phyloP scores from a whole-genome alignment of 2,113 vertebrate species.

The Salvelinus namaycush region DNA sequence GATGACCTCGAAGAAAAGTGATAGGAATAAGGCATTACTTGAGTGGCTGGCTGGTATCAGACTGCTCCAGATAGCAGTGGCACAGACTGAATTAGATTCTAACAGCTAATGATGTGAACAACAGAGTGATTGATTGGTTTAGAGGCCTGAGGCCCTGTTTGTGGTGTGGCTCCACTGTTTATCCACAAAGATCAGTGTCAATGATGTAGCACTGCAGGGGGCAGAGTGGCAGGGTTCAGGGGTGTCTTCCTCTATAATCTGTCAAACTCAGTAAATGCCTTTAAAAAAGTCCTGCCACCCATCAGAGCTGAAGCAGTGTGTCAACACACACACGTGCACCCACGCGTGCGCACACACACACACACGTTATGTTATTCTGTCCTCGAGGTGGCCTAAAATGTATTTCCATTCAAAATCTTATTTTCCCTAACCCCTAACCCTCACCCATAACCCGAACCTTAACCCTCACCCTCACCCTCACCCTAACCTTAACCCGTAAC shows the following conservation, averaged over 20 bases:
- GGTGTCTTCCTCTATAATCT: constrained; percentile 10
- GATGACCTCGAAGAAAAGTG: constrained; percentile 7
- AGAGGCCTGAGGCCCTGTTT: not conserved
- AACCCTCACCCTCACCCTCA: no score
- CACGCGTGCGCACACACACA: no score
- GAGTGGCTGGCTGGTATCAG: not conserved
- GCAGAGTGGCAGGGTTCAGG: not conserved
- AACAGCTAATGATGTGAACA: not conserved
- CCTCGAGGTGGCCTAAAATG: no score
- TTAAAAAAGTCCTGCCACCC: constrained; percentile 55
- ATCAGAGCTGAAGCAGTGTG: no score
- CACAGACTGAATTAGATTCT: not conserved
- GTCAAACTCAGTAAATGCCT: constrained; percentile 61
- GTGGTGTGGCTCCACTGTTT: constrained; percentile 8
- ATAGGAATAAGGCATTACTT: not conserved
- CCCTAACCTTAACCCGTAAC: no score
- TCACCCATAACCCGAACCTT: no score
- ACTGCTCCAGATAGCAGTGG: not conserved
- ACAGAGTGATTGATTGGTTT: not conserved
- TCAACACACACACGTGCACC: no score
- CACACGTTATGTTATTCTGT: no score
- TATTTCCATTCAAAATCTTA: no score
- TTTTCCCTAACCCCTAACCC: no score
- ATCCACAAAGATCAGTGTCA: constrained; percentile 21
- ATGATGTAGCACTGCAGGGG: constrained; percentile 12